Evolutionary conservation across 2,113 vertebrate species (phyloP).

Genomic region (Ramphastos sulfuratus): DNA sequence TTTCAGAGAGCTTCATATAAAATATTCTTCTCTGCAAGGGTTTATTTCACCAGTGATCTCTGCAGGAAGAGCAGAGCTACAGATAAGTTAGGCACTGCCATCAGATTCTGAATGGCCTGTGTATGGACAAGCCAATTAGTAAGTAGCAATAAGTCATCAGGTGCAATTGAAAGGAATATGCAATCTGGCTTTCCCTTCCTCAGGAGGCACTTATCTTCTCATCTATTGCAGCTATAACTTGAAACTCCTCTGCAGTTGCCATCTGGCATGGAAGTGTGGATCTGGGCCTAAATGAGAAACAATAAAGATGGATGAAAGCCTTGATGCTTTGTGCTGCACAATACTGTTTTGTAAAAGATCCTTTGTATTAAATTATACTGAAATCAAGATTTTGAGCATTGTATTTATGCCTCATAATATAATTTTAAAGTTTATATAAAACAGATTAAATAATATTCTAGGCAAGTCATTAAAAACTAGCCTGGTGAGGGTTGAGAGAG

Average conservation of each 20-base stretch:
- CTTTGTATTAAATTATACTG: conserved; percentile 15
- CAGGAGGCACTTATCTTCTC: conserved; percentile 36
- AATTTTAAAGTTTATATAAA: conserved; percentile 44
- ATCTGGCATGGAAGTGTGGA: conserved; percentile 41
- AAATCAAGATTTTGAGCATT: conserved; percentile 30
- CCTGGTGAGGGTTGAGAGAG: neutral
- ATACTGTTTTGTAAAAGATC: conserved; percentile 22
- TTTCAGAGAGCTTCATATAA: conserved; percentile 1
- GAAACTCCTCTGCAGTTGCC: conserved; percentile 58
- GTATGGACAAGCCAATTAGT: conserved; percentile 51
- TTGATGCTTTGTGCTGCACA: neutral
- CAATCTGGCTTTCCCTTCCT: conserved; percentile 42
- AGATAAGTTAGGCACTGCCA: neutral
- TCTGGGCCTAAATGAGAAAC: conserved; percentile 53
- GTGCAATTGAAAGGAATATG: conserved; percentile 38
- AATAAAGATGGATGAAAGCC: conserved; percentile 57
- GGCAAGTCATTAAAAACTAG: neutral
- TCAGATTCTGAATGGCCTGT: conserved; percentile 35
- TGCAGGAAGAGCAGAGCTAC: conserved; percentile 26
- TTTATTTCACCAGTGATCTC: conserved; percentile 15
- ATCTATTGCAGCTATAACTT: conserved; percentile 45
- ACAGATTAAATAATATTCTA: conserved; percentile 32
- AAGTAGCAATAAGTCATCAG: conserved; percentile 48
- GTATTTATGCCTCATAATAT: neutral
- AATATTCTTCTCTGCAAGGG: neutral